Percentiles rank a stretch among this genome's conserved stretches.
Conservation (phyloP, 2,113 vertebrate species). For the Ptilonorhynchus violaceus region DNA sequence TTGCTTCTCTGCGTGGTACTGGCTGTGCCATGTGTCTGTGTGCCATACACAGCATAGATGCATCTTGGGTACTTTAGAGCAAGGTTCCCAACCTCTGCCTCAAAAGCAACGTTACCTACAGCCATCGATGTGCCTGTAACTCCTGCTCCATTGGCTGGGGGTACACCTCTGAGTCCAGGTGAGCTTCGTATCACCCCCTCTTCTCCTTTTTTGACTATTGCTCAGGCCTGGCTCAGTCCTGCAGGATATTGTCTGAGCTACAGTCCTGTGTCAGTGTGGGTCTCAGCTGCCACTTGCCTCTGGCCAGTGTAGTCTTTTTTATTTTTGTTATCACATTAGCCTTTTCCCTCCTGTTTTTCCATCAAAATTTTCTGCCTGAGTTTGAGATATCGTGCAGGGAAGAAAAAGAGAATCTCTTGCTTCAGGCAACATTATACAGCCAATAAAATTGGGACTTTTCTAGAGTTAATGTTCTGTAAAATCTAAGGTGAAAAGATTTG, state of each 20-base stretch:
- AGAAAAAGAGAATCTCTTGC: neutral
- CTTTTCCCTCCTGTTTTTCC: neutral
- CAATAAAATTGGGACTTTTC: slow-evolving; percentile 28
- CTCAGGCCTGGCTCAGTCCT: neutral
- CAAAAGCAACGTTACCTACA: neutral
- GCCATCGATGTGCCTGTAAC: neutral
- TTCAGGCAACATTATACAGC: neutral
- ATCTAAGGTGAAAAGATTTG: slow-evolving; percentile 32
- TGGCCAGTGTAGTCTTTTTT: neutral
- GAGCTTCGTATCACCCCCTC: neutral
- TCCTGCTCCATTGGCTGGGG: neutral
- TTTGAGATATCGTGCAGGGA: neutral
- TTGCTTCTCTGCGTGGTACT: neutral
- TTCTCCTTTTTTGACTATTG: neutral
- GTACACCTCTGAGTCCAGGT: neutral
- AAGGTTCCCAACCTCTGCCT: neutral
- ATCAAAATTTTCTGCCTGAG: neutral
- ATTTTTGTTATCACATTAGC: neutral
- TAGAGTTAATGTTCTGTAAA: slow-evolving; percentile 14
- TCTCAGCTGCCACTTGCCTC: neutral
- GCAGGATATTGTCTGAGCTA: neutral
- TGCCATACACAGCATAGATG: no score
- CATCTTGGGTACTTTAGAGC: neutral
- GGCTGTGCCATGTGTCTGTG: neutral
- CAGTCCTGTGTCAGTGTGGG: neutral